These are phyloP conservation scores for Oncorhynchus nerka DNA, from an alignment of 2,113 vertebrate genomes.

Conservation along the genomic window DNA sequence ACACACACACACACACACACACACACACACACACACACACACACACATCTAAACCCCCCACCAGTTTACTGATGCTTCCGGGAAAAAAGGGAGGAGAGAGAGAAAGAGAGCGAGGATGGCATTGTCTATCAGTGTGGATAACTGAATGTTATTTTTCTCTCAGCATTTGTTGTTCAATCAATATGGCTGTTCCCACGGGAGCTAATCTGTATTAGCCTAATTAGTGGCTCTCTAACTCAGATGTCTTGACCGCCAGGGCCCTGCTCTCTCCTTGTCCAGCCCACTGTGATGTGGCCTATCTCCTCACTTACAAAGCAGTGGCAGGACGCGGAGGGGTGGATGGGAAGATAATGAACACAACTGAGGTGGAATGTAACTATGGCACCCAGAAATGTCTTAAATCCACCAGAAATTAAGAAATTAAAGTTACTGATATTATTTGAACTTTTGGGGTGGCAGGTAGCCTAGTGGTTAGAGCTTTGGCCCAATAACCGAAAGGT, in stretches of 20 bases:
- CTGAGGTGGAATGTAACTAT: neutral
- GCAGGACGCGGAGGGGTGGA: constrained; percentile 11
- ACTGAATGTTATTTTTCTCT: constrained; percentile 78
- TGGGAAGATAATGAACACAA: neutral
- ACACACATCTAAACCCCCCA: constrained; percentile 18
- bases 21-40: neutral
- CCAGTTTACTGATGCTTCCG: constrained; percentile 48
- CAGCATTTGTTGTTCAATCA: constrained; percentile 79
- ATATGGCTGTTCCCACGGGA: constrained; percentile 70
- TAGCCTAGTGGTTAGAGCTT: too few relatives aligned
- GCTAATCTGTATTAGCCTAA: constrained; percentile 82
- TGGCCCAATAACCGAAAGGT: too few relatives aligned
- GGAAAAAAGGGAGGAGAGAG: constrained; percentile 23
- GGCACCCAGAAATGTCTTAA: too few relatives aligned
- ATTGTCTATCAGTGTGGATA: constrained; percentile 77
- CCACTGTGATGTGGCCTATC: constrained; percentile 12
- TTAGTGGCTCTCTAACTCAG: constrained; percentile 75
- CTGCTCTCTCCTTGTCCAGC: constrained; percentile 15
- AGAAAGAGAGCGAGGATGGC: constrained; percentile 47
- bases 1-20: neutral
- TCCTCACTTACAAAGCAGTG: constrained; percentile 15
- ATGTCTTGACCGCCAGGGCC: constrained; percentile 58
- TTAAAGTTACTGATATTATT: neutral
- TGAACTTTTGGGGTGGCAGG: too few relatives aligned
- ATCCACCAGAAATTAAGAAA: neutral